Conservation (phyloP, 2,888 invertebrate species). For the Acanthosepion lycidas region DNA sequence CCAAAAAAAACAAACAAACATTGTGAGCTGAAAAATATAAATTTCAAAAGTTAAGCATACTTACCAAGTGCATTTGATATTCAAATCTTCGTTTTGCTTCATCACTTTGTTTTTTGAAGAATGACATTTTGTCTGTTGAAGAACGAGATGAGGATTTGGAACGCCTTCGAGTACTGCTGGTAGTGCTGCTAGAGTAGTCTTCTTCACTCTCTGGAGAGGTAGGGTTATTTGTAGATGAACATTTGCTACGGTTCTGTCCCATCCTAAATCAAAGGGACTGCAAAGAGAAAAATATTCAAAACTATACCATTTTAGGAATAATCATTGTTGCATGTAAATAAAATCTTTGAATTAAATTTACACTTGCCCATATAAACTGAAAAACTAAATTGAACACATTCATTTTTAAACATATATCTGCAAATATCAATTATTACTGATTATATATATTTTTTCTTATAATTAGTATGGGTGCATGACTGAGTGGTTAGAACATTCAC, state of each 20-base stretch:
- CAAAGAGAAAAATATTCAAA: background rate
- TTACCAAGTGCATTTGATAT: constrained; percentile 64
- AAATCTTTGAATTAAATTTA: no score
- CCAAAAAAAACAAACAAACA: no score
- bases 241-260: constrained; percentile 44
- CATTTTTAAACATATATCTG: no score
- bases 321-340: no score
- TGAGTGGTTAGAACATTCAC: no score
- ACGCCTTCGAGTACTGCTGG: constrained; percentile 35
- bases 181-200: background rate
- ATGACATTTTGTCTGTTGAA: constrained; percentile 56
- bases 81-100: constrained; percentile 62
- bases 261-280: constrained; percentile 40
- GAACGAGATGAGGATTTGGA: constrained; percentile 45
- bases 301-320: background rate
- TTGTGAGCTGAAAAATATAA: background rate
- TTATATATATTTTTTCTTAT: no score
- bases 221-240: background rate
- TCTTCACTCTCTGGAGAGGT: constrained; percentile 36
- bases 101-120: constrained; percentile 65
- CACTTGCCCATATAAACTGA: no score
- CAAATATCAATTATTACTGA: no score
- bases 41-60: constrained; percentile 11
- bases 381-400: no score
- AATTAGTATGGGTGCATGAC: no score